Percentiles rank a stretch among this genome's conserved stretches.
phyloP scores from a whole-genome alignment of 2,797 vertebrate genomes.

The Hippopotamyrus pictus region DNA sequence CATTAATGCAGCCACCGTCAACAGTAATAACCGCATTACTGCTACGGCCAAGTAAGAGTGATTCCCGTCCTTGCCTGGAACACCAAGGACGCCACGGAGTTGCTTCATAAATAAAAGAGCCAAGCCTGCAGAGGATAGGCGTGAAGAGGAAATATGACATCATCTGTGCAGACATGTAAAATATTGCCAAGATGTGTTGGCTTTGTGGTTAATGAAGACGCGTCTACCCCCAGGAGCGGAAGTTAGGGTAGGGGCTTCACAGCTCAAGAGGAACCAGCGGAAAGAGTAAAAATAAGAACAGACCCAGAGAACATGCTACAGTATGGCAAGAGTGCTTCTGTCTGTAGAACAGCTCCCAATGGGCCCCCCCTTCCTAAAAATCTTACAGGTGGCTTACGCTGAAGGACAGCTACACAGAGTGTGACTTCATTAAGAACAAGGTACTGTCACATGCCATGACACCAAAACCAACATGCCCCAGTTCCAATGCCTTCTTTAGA shows the following conservation, averaged over 20 bases:
- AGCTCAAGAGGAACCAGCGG: neutral
- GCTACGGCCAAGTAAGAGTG: neutral
- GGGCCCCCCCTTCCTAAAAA: neutral
- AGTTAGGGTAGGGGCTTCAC: neutral
- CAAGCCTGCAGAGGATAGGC: neutral
- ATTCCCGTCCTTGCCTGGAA: neutral
- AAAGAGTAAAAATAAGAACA: neutral
- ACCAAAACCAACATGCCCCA: neutral
- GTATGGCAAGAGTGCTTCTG: neutral
- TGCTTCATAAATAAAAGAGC: neutral
- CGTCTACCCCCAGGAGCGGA: neutral
- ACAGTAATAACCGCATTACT: neutral
- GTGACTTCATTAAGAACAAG: neutral
- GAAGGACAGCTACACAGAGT: neutral
- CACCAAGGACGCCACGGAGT: neutral
- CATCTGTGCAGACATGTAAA: neutral
- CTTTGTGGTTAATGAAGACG: neutral
- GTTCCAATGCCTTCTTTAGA: neutral
- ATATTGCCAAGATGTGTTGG: neutral
- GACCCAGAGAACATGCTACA: neutral
- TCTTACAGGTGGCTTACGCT: neutral
- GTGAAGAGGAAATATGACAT: slow-evolving; percentile 6
- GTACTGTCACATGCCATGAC: neutral
- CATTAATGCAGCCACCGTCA: neutral
- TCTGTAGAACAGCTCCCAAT: neutral